Base-by-base conservation (phyloP, 1,140 invertebrate genomes). In the Diploscapter pachys region DNA sequence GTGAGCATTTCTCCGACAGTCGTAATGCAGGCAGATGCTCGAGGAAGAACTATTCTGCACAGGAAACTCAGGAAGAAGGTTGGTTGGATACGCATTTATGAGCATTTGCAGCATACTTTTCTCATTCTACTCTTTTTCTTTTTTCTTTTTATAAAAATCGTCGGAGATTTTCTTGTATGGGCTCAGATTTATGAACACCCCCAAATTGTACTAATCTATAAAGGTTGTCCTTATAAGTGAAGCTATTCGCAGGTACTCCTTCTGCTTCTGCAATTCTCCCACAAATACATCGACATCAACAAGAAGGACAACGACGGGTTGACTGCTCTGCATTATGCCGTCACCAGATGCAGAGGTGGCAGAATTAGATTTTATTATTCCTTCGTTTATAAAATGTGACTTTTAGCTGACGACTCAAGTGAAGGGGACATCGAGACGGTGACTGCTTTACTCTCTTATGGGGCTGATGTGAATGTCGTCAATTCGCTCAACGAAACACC, bases 401-500 rank as follows among this genome's bases (percentile, higher is more conserved):
- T 31, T 31, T 31, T 31, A 31, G 31, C 31, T 31, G 31, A 31
- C 31, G 31, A 31, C 31, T 31, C 31, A 31, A 31, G 31, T 31
- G 31, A 31, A 55, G 66, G 66, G 8, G 71, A 72, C 51, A 11
- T 62, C 11, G 49, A 70, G 51, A 5, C 9, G 8, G 54, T 51
- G 8, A 53, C 52, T 6, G 61, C 52, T 4, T 53, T 72, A 4
- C 71, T 72, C 31, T 48, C 51, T 4, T 72, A 50, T 53, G 71
- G 71, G 31, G 71, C 71, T 31, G 71, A 69, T 50, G 61, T 67
- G 8, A 68, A 70, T 71, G 49, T 50, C 9, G 51, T n/a, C 48
- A 55, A 68, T 48, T 51, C 5, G 6, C 11, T 50, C 50, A 52
- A 63, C 63, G 61, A 67, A 9, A 66, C 61, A 5, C 31, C 71